phyloP scores from a whole-genome alignment of 2,888 invertebrate species.

The Drosophila neonasuta region DNA sequence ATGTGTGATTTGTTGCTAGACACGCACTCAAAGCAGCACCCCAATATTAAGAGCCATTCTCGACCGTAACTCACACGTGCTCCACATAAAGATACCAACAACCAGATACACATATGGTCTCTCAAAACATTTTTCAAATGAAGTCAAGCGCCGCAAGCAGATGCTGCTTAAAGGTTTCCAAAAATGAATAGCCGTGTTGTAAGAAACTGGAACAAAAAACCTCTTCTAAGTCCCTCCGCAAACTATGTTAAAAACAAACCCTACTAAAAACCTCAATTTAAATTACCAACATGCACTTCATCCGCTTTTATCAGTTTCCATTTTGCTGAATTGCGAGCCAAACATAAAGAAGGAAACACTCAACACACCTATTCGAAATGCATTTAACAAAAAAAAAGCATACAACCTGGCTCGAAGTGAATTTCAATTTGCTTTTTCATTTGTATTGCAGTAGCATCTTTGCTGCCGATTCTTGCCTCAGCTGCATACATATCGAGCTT shows the following conservation, averaged over 20 bases:
- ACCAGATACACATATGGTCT: conserved; percentile 67
- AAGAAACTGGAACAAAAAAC: background rate
- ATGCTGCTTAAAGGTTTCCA: conserved; percentile 16
- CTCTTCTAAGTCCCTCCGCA: background rate
- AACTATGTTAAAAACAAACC: background rate
- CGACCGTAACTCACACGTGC: conserved; percentile 55
- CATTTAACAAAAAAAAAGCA: conserved; percentile 21
- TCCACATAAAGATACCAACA: conserved; percentile 67
- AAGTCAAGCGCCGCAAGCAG: conserved; percentile 4
- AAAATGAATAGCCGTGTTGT: conserved; percentile 12
- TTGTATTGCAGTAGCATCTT: conserved; percentile 27
- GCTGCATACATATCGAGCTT: conserved; percentile 23
- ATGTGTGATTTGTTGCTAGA: conserved; percentile 69
- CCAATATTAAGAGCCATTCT: conserved; percentile 1
- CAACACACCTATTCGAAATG: conserved; percentile 28
- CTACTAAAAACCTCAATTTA: background rate
- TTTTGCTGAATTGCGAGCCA: background rate
- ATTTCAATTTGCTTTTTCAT: conserved; percentile 44
- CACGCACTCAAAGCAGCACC: conserved; percentile 34
- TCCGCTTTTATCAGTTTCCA: conserved; percentile 2
- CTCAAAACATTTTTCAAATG: conserved; percentile 3
- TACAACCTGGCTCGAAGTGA: conserved; percentile 29
- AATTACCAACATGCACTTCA: background rate
- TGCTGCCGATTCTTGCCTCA: conserved; percentile 15
- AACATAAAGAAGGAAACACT: background rate